Conservation (phyloP, 2,797 vertebrate genomes). For the Apogon talboti region DNA sequence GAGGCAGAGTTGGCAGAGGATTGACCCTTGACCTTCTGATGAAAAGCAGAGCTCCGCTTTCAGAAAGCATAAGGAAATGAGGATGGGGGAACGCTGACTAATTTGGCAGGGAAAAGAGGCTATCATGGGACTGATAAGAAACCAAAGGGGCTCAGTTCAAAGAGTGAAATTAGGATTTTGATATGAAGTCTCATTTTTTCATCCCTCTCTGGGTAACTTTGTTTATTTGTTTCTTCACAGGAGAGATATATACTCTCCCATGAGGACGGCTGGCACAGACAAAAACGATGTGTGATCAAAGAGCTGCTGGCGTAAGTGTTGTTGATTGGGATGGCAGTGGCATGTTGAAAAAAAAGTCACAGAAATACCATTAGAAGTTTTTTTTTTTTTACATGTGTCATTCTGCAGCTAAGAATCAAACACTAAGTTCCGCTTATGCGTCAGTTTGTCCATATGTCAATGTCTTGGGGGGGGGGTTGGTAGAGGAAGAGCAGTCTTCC, state of each 20-base stretch:
- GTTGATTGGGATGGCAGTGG: neutral
- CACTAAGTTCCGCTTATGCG: constrained; percentile 41
- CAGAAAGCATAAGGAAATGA: constrained; percentile 71
- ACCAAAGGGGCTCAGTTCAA: constrained; percentile 72
- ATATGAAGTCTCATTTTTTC: constrained; percentile 61
- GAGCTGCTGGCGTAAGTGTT: constrained; percentile 5
- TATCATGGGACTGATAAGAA: constrained; percentile 75
- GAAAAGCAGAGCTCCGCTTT: constrained; percentile 72
- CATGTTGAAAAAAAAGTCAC: neutral
- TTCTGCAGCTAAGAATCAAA: constrained; percentile 53
- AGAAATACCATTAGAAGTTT: neutral
- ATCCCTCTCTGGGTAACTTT: constrained; percentile 44
- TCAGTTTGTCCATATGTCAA: constrained; percentile 27
- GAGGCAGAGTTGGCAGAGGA: constrained; percentile 36
- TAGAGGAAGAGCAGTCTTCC: constrained; percentile 82
- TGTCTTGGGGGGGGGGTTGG: constrained; percentile 60
- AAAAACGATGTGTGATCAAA: constrained; percentile 48
- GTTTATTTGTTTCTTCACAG: constrained; percentile 63
- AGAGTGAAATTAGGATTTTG: constrained; percentile 64
- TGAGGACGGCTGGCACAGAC: constrained; percentile 28
- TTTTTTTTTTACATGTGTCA: constrained; percentile 3
- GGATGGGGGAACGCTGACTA: constrained; percentile 47
- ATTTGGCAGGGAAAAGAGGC: constrained; percentile 59
- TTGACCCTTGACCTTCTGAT: constrained; percentile 70
- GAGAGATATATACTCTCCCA: constrained; percentile 44